Percentiles rank a stretch among this genome's conserved stretches.
phyloP scores from a whole-genome alignment of 2,888 invertebrate genomes.

The Torymus aiolomorphi region DNA sequence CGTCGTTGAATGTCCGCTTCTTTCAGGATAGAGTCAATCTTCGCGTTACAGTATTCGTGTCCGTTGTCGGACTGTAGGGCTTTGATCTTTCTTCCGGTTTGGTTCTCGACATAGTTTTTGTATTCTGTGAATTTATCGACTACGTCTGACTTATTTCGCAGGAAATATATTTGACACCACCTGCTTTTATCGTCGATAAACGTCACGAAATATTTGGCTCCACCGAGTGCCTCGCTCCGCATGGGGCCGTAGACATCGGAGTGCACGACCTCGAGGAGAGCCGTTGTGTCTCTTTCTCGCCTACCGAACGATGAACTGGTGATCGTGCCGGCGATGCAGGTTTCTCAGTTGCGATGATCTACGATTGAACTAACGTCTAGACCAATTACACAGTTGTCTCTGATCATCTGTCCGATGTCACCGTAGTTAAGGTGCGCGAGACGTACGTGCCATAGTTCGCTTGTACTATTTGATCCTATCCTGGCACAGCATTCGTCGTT shows the following conservation, averaged over 20 bases:
- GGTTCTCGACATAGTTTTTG: conserved; percentile 57
- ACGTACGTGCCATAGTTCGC: background rate
- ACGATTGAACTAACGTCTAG: conserved; percentile 16
- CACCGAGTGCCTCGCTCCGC: conserved; percentile 59
- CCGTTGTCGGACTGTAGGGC: conserved; percentile 57
- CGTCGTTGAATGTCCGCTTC: conserved; percentile 14
- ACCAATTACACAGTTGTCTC: conserved; percentile 18
- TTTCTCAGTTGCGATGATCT: conserved; percentile 8
- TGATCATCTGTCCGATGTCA: conserved; percentile 31
- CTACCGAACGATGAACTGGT: conserved; percentile 22
- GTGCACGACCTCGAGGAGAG: conserved; percentile 58
- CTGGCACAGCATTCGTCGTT: no score
- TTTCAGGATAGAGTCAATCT: conserved; percentile 33
- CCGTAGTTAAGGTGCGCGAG: conserved; percentile 44
- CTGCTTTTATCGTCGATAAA: conserved; percentile 62
- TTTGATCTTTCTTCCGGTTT: conserved; percentile 57
- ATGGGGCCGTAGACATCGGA: conserved; percentile 57
- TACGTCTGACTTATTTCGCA: conserved; percentile 55
- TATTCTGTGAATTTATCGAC: conserved; percentile 55
- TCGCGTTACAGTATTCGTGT: conserved; percentile 51
- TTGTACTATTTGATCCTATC: no score
- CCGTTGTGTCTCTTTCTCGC: background rate
- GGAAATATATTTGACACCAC: conserved; percentile 58
- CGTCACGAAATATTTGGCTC: no score
- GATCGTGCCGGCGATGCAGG: conserved; percentile 38